These are phyloP conservation scores for Dendrolimus pini DNA, from an alignment of 2,888 invertebrate genomes.

Conservation along the genomic window DNA sequence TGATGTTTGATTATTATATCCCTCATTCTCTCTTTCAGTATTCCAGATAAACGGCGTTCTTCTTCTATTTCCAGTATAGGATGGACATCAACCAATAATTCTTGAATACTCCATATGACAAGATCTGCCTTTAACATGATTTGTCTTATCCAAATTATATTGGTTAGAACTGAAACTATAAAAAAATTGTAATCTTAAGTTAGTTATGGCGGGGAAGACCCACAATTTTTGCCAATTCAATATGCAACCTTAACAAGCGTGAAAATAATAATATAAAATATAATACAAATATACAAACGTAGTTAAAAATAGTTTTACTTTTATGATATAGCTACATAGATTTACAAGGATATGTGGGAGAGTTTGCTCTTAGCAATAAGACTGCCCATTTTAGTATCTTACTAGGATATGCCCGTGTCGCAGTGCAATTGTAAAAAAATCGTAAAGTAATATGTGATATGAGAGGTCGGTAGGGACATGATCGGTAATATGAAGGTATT, in stretches of 20 bases:
- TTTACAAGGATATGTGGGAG: no score
- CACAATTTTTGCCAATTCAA: no score
- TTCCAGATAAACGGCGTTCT: constrained; percentile 16
- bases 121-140: constrained; percentile 47
- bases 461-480: no score
- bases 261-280: constrained; percentile 9
- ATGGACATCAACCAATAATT: constrained; percentile 35
- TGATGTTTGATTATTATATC: constrained; percentile 38
- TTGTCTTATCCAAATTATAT: constrained; percentile 51
- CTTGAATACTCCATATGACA: constrained; percentile 42
- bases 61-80: constrained; percentile 25
- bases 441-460: no score
- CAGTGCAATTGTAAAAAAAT: no score
- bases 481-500: no score
- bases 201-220: no score
- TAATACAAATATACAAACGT: background rate
- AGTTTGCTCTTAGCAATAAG: no score
- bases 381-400: no score
- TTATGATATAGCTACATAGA: no score
- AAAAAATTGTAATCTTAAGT: background rate
- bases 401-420: no score
- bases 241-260: no score
- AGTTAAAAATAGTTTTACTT: background rate
- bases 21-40: constrained; percentile 35
- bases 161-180: constrained; percentile 44